Evolutionary conservation across 2,113 vertebrate species (phyloP), one percentile per base, ranked within the genome.

Genomic region (Connochaetes taurinus): DNA sequence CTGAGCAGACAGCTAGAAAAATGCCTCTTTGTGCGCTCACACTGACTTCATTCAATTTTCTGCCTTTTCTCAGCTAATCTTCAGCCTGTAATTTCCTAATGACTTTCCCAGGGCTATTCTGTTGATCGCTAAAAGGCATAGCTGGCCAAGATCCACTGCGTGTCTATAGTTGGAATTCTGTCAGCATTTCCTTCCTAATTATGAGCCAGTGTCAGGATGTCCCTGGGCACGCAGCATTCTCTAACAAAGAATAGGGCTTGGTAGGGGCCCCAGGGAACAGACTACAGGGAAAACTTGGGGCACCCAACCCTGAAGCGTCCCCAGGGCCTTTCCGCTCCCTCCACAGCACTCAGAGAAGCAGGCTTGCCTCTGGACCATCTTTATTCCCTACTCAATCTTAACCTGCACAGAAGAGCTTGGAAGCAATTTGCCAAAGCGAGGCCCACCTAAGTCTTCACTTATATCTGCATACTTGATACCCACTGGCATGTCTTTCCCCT

Each of bases 61-160:
- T 92, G 90, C 90, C 55, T 83, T 94, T 98, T 83, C 57, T 55
- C 87, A 92, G 95, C 93, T 97, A 90, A 97, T 96, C 87, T 45
- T 90, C 55, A 95, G 93, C 71, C 71, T 91, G 50, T 96, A 96
- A 97, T 97, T 96, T 95, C 92, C 87, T 98, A 96, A 96, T 97
- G 86, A 91, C 78, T 94, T 84, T 93, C 53, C 71, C 43, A 23
- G n/a, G 21, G 43, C 43, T 83, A 5, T 52, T 95, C 58, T 78
- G 27, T 84, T 84, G 94, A 83, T 89, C 8, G 10, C 78, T 86
- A 43, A 92, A 88, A 86, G 90, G 76, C 45, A n/a, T 4, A 74
- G 53, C 90, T 45, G 50, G 92, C 92, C 83, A 53, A 93, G 29
- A 86, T 78, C 7, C n/a, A 80, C 80, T 36, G 45, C 1, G 0